These are phyloP conservation scores for Scolopax bukidnonensis DNA, from an alignment of 2,797 vertebrate species.

Conservation along the genomic window DNA sequence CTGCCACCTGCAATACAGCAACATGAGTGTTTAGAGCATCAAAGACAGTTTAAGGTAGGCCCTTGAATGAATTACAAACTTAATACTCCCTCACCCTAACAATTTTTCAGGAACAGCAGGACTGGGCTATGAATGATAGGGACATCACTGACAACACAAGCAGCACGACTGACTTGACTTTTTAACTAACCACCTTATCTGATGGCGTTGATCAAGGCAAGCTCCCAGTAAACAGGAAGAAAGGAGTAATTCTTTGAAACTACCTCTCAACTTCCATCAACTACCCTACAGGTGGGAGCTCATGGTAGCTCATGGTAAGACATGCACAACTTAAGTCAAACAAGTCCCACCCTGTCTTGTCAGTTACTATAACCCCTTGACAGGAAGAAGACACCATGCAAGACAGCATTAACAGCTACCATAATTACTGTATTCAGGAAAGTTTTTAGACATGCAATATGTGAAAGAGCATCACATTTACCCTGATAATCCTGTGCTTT, in stretches of 20 bases:
- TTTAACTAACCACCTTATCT: background rate
- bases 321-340: background rate
- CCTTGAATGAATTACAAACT: background rate
- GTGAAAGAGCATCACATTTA: slow-evolving; percentile 62
- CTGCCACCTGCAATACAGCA: slow-evolving; percentile 83
- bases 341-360: background rate
- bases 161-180: background rate
- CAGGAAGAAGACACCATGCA: background rate
- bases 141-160: background rate
- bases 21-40: background rate
- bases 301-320: background rate
- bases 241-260: background rate
- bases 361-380: background rate
- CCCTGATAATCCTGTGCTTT: slow-evolving; percentile 96
- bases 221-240: background rate
- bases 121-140: background rate
- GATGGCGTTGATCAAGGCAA: background rate
- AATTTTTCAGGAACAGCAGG: background rate
- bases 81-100: background rate
- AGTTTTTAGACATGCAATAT: background rate
- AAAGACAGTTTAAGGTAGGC: background rate
- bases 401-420: background rate
- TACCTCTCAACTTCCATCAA: background rate
- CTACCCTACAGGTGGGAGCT: background rate
- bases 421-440: background rate